Evolutionary conservation across 2,888 invertebrate species (phyloP), one percentile per base, ranked within the genome.

Genomic region (Drosophila austrosaltans): DNA sequence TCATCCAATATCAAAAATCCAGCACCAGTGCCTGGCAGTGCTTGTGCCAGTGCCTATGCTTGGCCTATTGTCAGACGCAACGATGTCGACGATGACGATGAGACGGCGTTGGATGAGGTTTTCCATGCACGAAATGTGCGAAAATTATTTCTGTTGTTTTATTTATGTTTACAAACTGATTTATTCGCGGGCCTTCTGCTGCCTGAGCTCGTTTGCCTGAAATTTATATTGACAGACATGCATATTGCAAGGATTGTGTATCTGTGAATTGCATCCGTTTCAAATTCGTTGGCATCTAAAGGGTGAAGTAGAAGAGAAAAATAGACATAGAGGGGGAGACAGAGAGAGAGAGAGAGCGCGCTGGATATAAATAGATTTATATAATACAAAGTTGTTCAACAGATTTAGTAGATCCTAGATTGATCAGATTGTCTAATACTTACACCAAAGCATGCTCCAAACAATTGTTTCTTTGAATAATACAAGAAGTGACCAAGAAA

Each of bases 161-260:
- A 86, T 86, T 84, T 86, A 81, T 84, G 87, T 84, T 83, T 78
- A 86, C 81, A 83, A 78, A 79, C 83, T 83, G 83, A 83, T 83
- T 85, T 83, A 83, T 83, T 80, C 78, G 69, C 77, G 64, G 64
- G 62, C 67, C 72, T 70, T 61, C 39, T 6, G 30, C 56, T 60
- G 60, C 60, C 59, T 22, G 64, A 53, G 72, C 77, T 82, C 75
- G 77, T 74, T 77, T 67, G 69, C 64, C 83, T 71, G 63, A 85
- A 77, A 83, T 86, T 78, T 86, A 80, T 84, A 81, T 87, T 86
- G 84, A 87, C 82, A 87, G 82, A 82, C 75, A 70, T 75, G 70
- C 81, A 82, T 72, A 72, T 63, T 68, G 66, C 68, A 69, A 75
- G 77, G 78, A 79, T 69, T 79, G 79, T 54, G 32, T 22, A 39